These are phyloP conservation scores for Tichodroma muraria DNA, from an alignment of 2,113 vertebrate species.

Conservation along the genomic window DNA sequence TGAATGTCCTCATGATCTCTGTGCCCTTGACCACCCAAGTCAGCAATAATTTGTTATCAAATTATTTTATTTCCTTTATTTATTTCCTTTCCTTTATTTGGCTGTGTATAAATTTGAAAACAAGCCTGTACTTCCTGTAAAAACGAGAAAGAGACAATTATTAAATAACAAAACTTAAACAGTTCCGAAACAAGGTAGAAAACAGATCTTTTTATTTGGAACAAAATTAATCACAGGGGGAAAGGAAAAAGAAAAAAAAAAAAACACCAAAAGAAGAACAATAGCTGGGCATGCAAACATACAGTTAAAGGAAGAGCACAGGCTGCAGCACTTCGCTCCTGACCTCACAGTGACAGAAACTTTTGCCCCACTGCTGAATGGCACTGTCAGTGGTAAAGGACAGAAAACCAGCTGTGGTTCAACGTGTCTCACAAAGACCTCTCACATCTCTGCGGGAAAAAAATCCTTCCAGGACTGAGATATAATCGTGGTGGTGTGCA, in stretches of 20 bases:
- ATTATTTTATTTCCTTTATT: no score
- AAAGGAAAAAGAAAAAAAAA: neutral
- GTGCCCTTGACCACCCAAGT: neutral
- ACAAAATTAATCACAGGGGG: neutral
- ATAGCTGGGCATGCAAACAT: neutral
- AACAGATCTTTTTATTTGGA: conserved; percentile 52
- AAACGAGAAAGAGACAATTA: neutral
- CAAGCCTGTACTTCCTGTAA: neutral
- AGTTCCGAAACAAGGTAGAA: conserved; percentile 10
- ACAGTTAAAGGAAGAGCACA: neutral
- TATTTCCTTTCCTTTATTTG: neutral
- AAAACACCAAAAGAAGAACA: neutral
- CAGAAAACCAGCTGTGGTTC: neutral
- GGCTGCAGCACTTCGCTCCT: neutral
- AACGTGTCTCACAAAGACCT: neutral
- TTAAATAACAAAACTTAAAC: neutral
- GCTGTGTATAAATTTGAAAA: neutral
- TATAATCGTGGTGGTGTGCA: neutral
- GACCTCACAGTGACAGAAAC: neutral
- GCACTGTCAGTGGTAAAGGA: neutral
- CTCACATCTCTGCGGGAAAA: accelerated
- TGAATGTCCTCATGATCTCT: neutral
- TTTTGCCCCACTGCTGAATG: neutral
- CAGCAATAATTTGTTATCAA: neutral
- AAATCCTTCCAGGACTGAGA: neutral